Base-by-base conservation (phyloP, 23 tunicate species). In the Phallusia fumigata region DNA sequence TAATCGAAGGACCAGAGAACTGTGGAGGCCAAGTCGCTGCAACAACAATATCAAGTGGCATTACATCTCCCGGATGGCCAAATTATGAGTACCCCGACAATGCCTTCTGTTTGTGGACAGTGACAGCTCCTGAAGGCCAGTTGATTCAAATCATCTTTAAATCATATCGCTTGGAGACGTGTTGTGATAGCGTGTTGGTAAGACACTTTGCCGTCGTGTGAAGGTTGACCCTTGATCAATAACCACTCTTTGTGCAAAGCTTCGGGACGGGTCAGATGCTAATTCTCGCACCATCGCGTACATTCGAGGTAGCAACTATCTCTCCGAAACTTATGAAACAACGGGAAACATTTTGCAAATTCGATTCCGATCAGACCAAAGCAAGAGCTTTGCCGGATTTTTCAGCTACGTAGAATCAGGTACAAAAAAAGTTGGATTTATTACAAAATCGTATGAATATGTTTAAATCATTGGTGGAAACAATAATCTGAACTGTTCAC, bases 161-260 rank as follows among this genome's bases (percentile, higher is more conserved):
- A 22, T 69, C 33, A 50, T 36, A 73, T 32, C 18, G 32, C 18
- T 73, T 79, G 53, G 86, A 83, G 47, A 73, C 86, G 0, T 83
- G 86, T 11, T 83, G 86, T 34, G 86, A 83, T 35, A 83, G 50
- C 16, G 76, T 83, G 28, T 65, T 73, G 80, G 86, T 83, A 10
- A 75, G 72, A 21, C 2, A 58, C 3, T 51, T 13, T 24, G 26
- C 3, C 28, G 69, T 22, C 69, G 1, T 58, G 69, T 58, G 69
- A 58, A 6, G 28, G 11, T 58, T 58, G 11, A 58, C 13, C 16
- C 3, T 22, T 58, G 11, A 58, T 58, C 1, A 58, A 1, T 13
- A 16, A 10, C 47, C 47, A 10, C 8, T 40, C 8, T 3, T 3
- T 40, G 47, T 40, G 47, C 16, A 3, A 11, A 58, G 69, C 28